These are phyloP conservation scores for Channallabes apus DNA, from an alignment of 2,797 vertebrate genomes.

Conservation along the genomic window DNA sequence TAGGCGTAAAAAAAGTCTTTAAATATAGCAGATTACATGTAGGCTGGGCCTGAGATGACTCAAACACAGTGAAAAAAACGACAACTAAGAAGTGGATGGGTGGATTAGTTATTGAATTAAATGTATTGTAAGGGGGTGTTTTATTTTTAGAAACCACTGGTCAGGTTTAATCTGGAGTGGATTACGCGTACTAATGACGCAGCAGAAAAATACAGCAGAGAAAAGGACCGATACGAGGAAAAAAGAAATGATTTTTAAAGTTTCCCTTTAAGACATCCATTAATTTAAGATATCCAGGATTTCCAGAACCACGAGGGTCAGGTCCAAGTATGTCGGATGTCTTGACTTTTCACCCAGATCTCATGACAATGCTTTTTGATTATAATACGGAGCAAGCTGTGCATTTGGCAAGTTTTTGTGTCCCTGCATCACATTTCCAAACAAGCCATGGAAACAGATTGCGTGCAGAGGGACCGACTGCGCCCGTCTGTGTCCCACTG, in stretches of 20 bases:
- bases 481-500: conserved; percentile 42
- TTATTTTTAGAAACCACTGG: background rate
- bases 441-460: conserved; percentile 39
- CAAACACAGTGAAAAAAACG: too few relatives aligned
- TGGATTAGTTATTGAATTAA: background rate
- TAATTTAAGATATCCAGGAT: background rate
- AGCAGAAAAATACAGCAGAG: too few relatives aligned
- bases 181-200: background rate
- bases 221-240: background rate
- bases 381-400: conserved; percentile 6
- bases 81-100: background rate
- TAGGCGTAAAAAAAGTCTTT: background rate
- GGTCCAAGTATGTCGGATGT: background rate
- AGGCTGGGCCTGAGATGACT: background rate
- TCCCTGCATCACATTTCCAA: conserved; percentile 6
- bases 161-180: background rate
- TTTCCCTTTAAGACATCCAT: background rate
- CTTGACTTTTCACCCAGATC: background rate
- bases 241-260: background rate
- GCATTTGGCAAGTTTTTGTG: conserved; percentile 15
- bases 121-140: background rate
- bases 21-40: background rate
- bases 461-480: conserved; percentile 32
- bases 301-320: background rate
- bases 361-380: background rate